Evolutionary conservation across 2,113 vertebrate genomes (phyloP), one percentile per base, ranked within the genome.

Genomic region (Otis tarda): DNA sequence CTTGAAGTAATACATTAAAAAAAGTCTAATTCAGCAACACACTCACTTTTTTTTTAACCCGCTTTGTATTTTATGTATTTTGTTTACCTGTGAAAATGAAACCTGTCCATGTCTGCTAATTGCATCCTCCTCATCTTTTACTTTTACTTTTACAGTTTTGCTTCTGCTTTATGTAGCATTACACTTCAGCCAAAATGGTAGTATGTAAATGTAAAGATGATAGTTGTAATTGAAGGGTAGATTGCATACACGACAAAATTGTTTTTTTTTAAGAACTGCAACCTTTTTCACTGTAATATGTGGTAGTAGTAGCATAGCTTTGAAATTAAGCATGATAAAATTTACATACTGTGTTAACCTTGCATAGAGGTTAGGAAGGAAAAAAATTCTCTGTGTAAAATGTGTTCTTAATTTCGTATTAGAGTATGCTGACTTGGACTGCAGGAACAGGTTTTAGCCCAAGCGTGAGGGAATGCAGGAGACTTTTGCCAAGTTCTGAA

Each of bases 281-380:
- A 9, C 60, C 65, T 87, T 89, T 94, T 71, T 43, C 52, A 18
- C 56, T 82, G 12, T 64, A 82, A 78, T 75, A 60, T 67, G 47
- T 68, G 12, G 3, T 37, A 28, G 64, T 67, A 70, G 50, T 37
- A 81, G 37, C 9, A 4, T 39, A 78, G 43, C 47, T 91, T 94
- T 93, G 84, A 94, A 96, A 96, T 91, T 79, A 79, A 56, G 27
- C 30, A 50, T 76, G 90, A 64, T 90, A 69, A 87, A 87, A 94
- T 92, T 94, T 95, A 35, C 39, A 89, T 47, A 56, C 37, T 75
- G 6, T 63, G 16, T 91, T 95, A 91, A 87, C 68, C 37, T 84
- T 77, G 43, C 52, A 14, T 63, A 75, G 94, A 91, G 76, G 47
- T 77, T 90, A 52, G 49, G 52, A 63, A 86, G n/a, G 43, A 81